Conservation (phyloP, 2,113 vertebrate genomes). For the Megaceryle maxima region DNA sequence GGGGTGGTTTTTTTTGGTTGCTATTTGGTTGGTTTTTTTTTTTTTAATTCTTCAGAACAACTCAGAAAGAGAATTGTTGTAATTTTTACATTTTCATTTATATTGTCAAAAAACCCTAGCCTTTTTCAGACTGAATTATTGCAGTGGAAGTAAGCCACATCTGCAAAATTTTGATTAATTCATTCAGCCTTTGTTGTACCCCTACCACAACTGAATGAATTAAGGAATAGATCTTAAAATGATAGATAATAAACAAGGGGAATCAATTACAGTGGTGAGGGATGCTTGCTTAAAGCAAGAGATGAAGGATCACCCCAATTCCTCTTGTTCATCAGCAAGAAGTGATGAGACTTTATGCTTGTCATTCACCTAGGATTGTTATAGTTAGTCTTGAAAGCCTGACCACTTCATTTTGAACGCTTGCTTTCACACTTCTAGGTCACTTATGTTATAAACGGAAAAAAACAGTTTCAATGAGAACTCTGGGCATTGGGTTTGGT, state of each 20-base stretch:
- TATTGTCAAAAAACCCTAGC: not conserved
- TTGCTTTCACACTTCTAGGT: not conserved
- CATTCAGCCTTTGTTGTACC: not conserved
- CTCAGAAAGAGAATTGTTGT: not conserved
- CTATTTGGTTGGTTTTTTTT: not conserved
- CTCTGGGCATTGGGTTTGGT: not conserved
- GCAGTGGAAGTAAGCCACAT: not conserved
- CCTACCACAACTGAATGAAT: not conserved
- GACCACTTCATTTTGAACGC: not conserved
- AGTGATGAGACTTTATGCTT: not conserved
- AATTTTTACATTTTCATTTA: not conserved
- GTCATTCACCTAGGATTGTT: not conserved
- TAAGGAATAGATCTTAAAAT: not conserved
- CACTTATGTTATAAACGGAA: not conserved
- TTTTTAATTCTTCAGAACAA: not conserved
- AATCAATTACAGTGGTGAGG: not conserved
- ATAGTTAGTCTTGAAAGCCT: not conserved
- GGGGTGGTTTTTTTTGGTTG: too few species aligned
- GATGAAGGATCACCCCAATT: not conserved
- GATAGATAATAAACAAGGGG: not conserved
- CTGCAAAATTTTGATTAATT: not conserved
- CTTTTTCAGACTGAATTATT: not conserved
- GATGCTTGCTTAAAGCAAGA: not conserved
- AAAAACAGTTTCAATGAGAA: not conserved
- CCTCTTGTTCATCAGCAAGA: not conserved